Percentiles rank a stretch among this genome's conserved stretches.
phyloP scores from a whole-genome alignment of 2,797 vertebrate species.

The Fistularia tabacaria region DNA sequence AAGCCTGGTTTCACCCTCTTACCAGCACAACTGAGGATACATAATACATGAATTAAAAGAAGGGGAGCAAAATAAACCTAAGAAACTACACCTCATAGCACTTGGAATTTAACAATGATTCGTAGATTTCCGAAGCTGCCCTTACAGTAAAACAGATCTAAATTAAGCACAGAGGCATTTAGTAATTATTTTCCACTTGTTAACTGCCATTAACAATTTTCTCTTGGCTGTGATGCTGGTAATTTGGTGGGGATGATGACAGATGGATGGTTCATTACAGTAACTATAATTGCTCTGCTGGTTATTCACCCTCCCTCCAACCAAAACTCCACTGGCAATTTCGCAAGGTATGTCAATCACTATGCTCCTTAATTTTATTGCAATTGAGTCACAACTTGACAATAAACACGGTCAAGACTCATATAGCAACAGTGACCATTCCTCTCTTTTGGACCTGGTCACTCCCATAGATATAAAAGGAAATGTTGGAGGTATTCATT shows the following conservation, averaged over 20 bases:
- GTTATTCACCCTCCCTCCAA: slow-evolving; percentile 47
- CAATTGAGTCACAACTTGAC: slow-evolving; percentile 20
- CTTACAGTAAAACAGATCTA: slow-evolving; percentile 63
- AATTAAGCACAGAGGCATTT: slow-evolving; percentile 63
- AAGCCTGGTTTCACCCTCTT: slow-evolving; percentile 39
- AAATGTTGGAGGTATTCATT: no score
- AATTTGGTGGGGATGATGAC: slow-evolving; percentile 71
- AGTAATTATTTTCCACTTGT: slow-evolving; percentile 73
- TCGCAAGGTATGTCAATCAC: slow-evolving; percentile 56
- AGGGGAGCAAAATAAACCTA: slow-evolving; percentile 30
- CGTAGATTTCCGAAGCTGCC: slow-evolving; percentile 47
- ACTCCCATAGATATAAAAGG: no score
- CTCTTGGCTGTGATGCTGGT: slow-evolving; percentile 66
- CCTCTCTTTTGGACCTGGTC: no score
- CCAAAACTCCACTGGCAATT: slow-evolving; percentile 45
- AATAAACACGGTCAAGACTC: no score
- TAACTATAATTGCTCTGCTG: slow-evolving; percentile 58
- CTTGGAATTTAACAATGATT: slow-evolving; percentile 55
- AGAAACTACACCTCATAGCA: slow-evolving; percentile 39
- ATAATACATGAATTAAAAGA: slow-evolving; percentile 63
- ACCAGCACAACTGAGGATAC: slow-evolving; percentile 41
- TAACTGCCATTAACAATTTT: slow-evolving; percentile 68
- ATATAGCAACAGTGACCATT: no score
- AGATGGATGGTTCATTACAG: slow-evolving; percentile 71
- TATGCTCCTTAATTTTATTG: slow-evolving; percentile 40